Conservation (phyloP, 2,113 vertebrate species). For the Crotalus viridis region DNA sequence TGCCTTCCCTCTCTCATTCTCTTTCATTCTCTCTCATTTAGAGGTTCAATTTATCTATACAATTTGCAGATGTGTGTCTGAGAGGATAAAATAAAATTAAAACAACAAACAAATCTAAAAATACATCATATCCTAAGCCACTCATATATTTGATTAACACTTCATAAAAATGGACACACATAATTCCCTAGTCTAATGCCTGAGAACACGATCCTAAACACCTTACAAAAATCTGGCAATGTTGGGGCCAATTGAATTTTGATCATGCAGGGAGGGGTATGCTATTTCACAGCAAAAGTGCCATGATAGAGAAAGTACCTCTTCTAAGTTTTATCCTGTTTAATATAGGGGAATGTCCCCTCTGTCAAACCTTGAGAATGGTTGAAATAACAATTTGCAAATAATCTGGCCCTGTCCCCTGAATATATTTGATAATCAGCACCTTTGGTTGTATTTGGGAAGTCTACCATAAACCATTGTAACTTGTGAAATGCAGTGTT, state of each 20-base stretch:
- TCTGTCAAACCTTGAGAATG: neutral
- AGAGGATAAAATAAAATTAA: neutral
- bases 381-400: neutral
- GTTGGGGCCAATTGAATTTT: neutral
- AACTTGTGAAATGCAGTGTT: neutral
- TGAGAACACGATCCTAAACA: neutral
- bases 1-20: neutral
- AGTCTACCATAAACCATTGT: neutral
- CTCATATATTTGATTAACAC: neutral
- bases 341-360: neutral
- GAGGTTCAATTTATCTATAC: neutral
- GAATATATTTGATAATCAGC: neutral
- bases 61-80: neutral
- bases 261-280: neutral
- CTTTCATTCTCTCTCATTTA: neutral
- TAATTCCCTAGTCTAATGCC: neutral
- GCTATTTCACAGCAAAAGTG: neutral
- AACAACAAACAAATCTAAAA: neutral
- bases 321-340: neutral
- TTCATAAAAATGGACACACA: neutral
- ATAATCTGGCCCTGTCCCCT: neutral
- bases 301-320: neutral
- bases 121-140: neutral
- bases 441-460: neutral
- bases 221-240: neutral